A percentile compares a stretch with the other conserved stretches of the same genome.
Evolutionary conservation across 2,797 vertebrate genomes (phyloP).

Genomic region (Cygnus olor): DNA sequence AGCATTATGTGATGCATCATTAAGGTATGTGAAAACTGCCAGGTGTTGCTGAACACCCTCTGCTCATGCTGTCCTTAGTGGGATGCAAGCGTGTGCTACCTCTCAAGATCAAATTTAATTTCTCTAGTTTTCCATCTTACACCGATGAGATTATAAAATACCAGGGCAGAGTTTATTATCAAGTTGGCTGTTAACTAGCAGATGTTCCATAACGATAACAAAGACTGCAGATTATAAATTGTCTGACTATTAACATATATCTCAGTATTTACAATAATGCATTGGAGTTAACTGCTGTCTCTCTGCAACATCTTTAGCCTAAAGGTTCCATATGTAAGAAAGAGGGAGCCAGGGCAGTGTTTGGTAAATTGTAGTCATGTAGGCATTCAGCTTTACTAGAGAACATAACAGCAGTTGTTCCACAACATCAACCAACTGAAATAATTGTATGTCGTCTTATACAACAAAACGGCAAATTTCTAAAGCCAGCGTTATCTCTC

Average conservation of each 20-base stretch:
- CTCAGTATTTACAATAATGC: not conserved
- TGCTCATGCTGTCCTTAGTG: not conserved
- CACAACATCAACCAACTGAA: not conserved
- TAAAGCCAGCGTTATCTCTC: not conserved
- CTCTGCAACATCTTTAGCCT: not conserved
- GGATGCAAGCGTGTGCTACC: not conserved
- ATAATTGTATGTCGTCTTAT: not conserved
- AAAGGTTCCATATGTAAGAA: not conserved
- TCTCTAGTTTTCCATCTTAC: not conserved
- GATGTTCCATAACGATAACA: not conserved
- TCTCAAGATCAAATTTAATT: slow-evolving; percentile 29
- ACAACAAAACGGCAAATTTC: slow-evolving; percentile 16
- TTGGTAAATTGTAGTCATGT: not conserved
- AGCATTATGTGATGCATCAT: not conserved
- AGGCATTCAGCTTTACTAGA: not conserved
- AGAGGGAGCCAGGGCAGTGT: not conserved
- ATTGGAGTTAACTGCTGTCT: not conserved
- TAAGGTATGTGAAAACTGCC: not conserved
- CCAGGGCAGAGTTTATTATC: not conserved
- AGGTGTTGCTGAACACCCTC: not conserved
- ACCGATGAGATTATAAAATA: not conserved
- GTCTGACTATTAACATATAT: not conserved
- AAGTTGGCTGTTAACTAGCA: slow-evolving; percentile 8
- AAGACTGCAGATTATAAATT: not conserved
- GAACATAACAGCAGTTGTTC: not conserved